These are phyloP conservation scores for Lepidurus arcticus DNA, from an alignment of 1,140 invertebrate species.

Conservation along the genomic window DNA sequence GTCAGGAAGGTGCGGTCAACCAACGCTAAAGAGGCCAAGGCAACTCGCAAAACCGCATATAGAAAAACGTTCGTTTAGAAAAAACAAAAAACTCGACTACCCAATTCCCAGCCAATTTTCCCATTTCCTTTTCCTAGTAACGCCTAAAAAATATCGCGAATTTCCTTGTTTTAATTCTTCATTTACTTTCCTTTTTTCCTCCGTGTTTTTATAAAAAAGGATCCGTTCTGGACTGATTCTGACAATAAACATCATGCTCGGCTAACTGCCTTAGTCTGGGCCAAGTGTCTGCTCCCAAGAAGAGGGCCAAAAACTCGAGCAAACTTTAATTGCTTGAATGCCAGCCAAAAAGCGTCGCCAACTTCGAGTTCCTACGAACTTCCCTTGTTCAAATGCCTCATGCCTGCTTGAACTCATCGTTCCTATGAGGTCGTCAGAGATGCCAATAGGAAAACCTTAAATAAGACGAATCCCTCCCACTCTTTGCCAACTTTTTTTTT, in stretches of 20 bases:
- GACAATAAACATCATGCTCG: constrained; percentile 8
- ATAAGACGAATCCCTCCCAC: background rate
- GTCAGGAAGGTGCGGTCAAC: constrained; percentile 20
- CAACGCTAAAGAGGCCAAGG: constrained; percentile 20
- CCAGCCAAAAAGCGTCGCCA: constrained; percentile 1
- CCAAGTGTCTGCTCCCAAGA: background rate
- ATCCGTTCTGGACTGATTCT: background rate
- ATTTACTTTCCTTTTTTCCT: background rate
- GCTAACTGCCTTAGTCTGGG: background rate
- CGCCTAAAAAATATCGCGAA: background rate
- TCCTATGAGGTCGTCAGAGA: background rate
- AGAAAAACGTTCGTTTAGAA: background rate
- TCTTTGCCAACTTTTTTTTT: constrained; percentile 14
- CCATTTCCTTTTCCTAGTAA: background rate
- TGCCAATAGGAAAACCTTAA: constrained; percentile 11
- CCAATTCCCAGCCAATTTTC: background rate
- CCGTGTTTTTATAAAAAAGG: background rate
- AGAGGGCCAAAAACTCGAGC: background rate
- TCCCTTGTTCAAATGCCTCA: constrained; percentile 2
- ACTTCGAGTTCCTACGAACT: background rate
- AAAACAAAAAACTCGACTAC: no score
- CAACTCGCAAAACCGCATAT: background rate
- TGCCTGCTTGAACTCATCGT: constrained; percentile 18
- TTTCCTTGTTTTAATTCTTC: background rate
- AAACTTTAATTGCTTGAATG: constrained; percentile 12